phyloP scores from a whole-genome alignment of 2,113 vertebrate species.

The Petroica traversi region DNA sequence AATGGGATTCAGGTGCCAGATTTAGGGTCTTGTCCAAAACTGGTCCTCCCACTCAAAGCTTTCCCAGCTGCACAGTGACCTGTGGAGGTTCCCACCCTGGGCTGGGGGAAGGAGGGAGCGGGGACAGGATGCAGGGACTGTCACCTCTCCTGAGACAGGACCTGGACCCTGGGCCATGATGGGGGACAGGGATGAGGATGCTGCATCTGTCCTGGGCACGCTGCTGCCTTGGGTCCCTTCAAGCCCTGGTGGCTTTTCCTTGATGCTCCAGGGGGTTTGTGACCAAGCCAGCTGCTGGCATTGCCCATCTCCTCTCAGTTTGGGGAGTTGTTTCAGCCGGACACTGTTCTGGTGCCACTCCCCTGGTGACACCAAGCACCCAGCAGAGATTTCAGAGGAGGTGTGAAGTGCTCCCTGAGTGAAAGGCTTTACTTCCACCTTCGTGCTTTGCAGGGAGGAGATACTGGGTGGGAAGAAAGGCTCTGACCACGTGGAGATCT shows the following conservation, averaged over 20 bases:
- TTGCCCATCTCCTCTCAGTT: not conserved
- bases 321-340: not conserved
- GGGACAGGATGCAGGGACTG: not conserved
- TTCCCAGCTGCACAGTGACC: not conserved
- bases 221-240: not conserved
- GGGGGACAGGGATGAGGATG: not conserved
- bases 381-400: not conserved
- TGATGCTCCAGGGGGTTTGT: not conserved
- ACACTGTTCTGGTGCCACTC: not conserved
- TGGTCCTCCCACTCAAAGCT: rapidly evolving
- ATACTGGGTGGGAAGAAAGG: not conserved
- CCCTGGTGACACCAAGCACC: not conserved
- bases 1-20: not conserved
- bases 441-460: not conserved
- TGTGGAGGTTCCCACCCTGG: rapidly evolving
- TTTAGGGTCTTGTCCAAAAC: not conserved
- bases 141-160: not conserved
- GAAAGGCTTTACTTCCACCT: not conserved
- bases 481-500: not conserved
- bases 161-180: rapidly evolving
- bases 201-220: not conserved
- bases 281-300: not conserved
- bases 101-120: not conserved
- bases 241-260: not conserved
- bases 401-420: not conserved